Percentiles rank a stretch among this genome's conserved stretches.
Conservation (phyloP, 1,140 invertebrate species). For the Diabrotica virgifera region DNA sequence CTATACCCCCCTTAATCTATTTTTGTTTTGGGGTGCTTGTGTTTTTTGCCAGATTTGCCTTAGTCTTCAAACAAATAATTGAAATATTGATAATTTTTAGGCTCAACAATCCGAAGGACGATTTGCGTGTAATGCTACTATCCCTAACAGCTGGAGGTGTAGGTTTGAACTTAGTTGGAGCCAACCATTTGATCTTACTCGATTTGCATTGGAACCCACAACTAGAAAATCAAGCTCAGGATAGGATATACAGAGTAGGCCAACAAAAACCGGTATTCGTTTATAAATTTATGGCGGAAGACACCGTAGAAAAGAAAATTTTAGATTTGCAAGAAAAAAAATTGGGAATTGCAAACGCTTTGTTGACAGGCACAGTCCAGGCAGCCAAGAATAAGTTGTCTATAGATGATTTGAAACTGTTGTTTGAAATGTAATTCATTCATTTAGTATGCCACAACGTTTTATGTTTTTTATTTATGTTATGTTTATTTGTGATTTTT, state of each 20-base stretch:
- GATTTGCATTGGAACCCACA: constrained; percentile 97
- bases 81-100: neutral
- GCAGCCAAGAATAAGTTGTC: constrained; percentile 62
- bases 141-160: constrained; percentile 89
- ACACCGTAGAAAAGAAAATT: constrained; percentile 85
- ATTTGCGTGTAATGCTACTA: constrained; percentile 64
- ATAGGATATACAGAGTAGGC: constrained; percentile 86
- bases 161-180: constrained; percentile 86
- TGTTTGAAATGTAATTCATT: constrained; percentile 69
- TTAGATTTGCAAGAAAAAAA: constrained; percentile 76
- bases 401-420: constrained; percentile 72
- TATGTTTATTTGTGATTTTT: too few relatives aligned
- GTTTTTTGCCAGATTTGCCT: too few relatives aligned
- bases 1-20: too few relatives aligned
- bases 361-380: constrained; percentile 65
- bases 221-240: constrained; percentile 86
- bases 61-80: too few relatives aligned
- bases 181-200: constrained; percentile 83
- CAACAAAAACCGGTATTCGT: constrained; percentile 78
- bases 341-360: constrained; percentile 69
- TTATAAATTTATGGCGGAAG: constrained; percentile 81
- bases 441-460: too few relatives aligned
- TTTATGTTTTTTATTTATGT: too few relatives aligned
- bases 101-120: constrained; percentile 64
- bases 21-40: too few relatives aligned